phyloP scores from a whole-genome alignment of 2,113 vertebrate species.

The Periophthalmodon schlosseri region DNA sequence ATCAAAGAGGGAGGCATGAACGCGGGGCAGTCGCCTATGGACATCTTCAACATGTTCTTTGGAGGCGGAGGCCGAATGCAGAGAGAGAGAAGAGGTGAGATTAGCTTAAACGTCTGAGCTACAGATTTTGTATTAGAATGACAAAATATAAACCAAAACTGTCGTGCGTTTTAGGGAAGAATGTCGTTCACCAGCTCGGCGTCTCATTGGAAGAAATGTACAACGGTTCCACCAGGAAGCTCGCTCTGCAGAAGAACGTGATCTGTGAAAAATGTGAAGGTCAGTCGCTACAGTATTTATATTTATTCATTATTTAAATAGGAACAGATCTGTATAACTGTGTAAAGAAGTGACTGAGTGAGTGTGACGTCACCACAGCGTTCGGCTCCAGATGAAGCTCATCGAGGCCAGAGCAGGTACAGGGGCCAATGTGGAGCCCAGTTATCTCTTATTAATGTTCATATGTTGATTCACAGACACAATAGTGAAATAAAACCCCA shows the following conservation, averaged over 20 bases:
- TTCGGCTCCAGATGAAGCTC: too few relatives aligned
- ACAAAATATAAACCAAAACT: not conserved
- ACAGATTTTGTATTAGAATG: not conserved
- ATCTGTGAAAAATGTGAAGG: constrained; percentile 97
- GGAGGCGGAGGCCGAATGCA: constrained; percentile 93
- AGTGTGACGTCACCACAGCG: too few relatives aligned
- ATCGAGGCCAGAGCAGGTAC: too few relatives aligned
- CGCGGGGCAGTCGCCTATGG: constrained; percentile 90
- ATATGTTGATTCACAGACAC: too few relatives aligned
- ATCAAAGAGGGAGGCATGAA: constrained; percentile 93
- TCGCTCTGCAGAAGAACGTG: constrained; percentile 94
- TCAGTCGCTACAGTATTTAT: constrained; percentile 53
- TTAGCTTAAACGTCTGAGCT: not conserved
- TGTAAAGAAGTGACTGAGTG: too few relatives aligned
- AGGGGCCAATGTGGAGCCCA: too few relatives aligned
- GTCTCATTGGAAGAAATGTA: constrained; percentile 95
- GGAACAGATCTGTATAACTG: too few relatives aligned
- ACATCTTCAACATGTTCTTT: constrained; percentile 99
- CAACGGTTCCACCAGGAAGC: constrained; percentile 88
- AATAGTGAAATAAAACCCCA: too few relatives aligned
- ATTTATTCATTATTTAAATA: too few relatives aligned
- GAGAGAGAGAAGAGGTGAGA: constrained; percentile 90
- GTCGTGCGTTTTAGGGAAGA: constrained; percentile 82
- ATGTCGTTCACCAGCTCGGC: constrained; percentile 90
- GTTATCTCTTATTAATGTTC: too few relatives aligned